Evolutionary conservation across 2,113 vertebrate genomes (phyloP).

Genomic region (Tupaia chinensis): DNA sequence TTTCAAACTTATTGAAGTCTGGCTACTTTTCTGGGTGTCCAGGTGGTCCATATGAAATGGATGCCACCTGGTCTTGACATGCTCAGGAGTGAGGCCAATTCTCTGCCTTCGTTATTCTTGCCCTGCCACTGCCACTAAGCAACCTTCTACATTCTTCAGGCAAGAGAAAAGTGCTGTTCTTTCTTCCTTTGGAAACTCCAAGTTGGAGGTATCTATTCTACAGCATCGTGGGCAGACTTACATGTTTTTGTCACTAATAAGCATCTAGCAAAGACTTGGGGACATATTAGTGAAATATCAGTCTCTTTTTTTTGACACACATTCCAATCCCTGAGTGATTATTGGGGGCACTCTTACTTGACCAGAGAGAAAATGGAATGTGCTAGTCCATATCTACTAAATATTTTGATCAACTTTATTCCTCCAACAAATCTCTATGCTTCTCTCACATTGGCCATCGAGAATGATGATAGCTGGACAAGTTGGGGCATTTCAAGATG

Average conservation of each 20-base stretch:
- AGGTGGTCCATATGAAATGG: neutral
- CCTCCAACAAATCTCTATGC: neutral
- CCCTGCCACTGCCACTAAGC: neutral
- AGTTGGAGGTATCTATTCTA: neutral
- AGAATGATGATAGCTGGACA: neutral
- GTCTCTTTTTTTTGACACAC: neutral
- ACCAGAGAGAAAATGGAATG: neutral
- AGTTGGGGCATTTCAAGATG: neutral
- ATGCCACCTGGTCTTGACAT: neutral
- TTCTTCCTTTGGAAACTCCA: neutral
- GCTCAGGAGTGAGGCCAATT: neutral
- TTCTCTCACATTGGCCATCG: neutral
- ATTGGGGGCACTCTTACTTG: neutral
- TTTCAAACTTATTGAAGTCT: constrained; percentile 6
- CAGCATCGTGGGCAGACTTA: neutral
- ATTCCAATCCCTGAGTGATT: neutral
- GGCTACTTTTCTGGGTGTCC: neutral
- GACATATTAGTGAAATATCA: neutral
- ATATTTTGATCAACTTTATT: neutral
- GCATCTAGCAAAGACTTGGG: neutral
- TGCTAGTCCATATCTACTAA: neutral
- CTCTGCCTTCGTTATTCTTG: neutral
- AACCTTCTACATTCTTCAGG: neutral
- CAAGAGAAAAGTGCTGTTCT: neutral
- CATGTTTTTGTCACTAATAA: neutral